Percentiles rank a stretch among this genome's conserved stretches.
These are phyloP conservation scores for Cosmia pyralina DNA, from an alignment of 2,888 invertebrate genomes.

Conservation along the genomic window DNA sequence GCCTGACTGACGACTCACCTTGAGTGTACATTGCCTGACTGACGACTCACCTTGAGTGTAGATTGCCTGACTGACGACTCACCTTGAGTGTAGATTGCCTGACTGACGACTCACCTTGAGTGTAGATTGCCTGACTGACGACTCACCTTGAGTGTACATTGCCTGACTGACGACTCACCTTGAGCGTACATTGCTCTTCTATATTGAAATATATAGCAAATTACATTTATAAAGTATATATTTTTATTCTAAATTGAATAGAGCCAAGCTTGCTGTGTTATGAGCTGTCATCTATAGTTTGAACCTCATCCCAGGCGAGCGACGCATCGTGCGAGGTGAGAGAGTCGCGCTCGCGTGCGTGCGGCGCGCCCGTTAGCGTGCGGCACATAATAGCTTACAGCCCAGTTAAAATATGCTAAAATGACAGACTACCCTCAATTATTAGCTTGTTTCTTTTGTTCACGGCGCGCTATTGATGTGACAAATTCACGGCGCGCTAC, in stretches of 20 bases:
- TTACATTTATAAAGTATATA: not conserved
- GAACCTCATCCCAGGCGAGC: not conserved
- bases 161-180: no score
- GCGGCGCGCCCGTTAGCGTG: slow-evolving; percentile 16
- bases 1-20: no score
- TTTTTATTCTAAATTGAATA: not conserved
- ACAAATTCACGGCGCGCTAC: no score
- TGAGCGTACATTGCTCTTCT: not conserved
- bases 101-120: no score
- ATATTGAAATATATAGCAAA: not conserved
- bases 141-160: no score
- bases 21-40: no score
- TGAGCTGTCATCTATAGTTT: not conserved
- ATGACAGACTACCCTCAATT: slow-evolving; percentile 11
- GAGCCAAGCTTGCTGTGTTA: not conserved
- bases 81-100: no score
- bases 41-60: no score
- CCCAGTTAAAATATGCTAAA: slow-evolving; percentile 8
- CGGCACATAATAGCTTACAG: not conserved
- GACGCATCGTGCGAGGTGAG: not conserved
- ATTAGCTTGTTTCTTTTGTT: slow-evolving; percentile 10
- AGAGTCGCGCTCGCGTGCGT: not conserved
- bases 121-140: no score
- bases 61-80: no score
- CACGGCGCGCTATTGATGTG: not conserved